Evolutionary conservation across 2,113 vertebrate genomes (phyloP), one percentile per base, ranked within the genome.

Genomic region (Haliaeetus leucogaster): DNA sequence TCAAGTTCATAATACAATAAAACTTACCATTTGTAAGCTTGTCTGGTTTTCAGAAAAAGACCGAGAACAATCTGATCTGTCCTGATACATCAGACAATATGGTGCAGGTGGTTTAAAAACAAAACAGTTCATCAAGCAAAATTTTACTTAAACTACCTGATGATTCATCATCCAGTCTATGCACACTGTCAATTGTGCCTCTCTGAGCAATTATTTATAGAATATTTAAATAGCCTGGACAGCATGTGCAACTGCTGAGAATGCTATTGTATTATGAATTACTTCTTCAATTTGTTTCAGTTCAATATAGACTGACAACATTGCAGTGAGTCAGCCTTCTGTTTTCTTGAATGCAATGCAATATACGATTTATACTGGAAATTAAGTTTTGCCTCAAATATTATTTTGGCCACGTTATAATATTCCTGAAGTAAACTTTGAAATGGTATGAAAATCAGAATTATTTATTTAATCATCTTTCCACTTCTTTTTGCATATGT

Each of bases 111-210:
- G 95, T 87, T 98, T 97, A 93, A 97, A 98, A 98, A 97, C 98
- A 98, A 98, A 98, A 96, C 97, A 93, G 96, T 98, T 98, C 97
- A 97, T 98, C 97, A 98, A 93, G 89, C 85, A 98, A 96, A 96
- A 95, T 97, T 98, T 98, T 97, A 86, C 96, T 98, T 98, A 97
- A 97, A 96, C 93, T 97, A 93, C 97, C 93, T 98, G 94, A 95
- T 96, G 94, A 98, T 98, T 98, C 97, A 98, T 98, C 97, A 97
- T 52, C 71, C 81, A 96, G 86, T 88, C 93, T 97, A 78, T 98
- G 95, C 89, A 94, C 47, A 58, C 70, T 98, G 97, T 98, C 97
- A 97, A 9, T 94, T 97, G 74, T 97, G 89, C 87, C 85, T 97
- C 94, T 97, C 83, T 86, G 61, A 96, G 97, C 95, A 97, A 96